These are phyloP conservation scores for Enteromius mattozi DNA, from an alignment of 2,797 vertebrate species.

Conservation along the genomic window DNA sequence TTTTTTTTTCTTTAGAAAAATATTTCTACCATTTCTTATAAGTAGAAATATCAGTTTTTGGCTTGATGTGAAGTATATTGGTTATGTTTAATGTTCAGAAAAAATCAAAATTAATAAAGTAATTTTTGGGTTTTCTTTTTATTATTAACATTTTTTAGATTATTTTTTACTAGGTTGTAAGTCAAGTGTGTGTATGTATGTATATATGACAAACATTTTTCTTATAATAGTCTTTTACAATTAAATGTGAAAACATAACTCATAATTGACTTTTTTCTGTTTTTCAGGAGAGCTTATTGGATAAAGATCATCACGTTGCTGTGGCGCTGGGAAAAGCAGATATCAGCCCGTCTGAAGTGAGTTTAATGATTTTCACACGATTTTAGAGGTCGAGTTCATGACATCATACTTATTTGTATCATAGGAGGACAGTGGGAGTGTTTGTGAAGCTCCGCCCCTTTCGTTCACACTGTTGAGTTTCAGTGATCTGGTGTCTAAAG, in stretches of 20 bases:
- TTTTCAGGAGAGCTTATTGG: slow-evolving; percentile 87
- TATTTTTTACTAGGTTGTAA: not conserved
- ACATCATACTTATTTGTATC: not conserved
- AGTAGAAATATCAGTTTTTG: not conserved
- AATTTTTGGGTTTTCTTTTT: not conserved
- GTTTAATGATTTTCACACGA: not conserved
- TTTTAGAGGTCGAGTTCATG: not conserved
- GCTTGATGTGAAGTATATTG: not conserved
- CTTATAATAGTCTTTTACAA: not conserved
- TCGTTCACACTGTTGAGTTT: slow-evolving; percentile 85
- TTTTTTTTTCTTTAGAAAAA: no score
- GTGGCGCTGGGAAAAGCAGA: slow-evolving; percentile 85
- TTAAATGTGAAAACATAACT: not conserved
- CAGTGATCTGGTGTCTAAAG: slow-evolving; percentile 84
- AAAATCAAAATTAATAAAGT: not conserved
- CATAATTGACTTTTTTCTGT: slow-evolving; percentile 8
- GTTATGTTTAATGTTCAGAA: not conserved
- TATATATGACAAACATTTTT: not conserved
- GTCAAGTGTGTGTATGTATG: no score
- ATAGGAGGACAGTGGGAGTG: slow-evolving; percentile 32
- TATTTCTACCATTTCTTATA: no score
- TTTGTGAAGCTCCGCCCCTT: slow-evolving; percentile 65
- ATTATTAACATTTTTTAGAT: not conserved
- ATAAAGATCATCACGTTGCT: slow-evolving; percentile 88
- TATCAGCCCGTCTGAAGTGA: slow-evolving; percentile 58